These are phyloP conservation scores for Rachycentron canadum DNA, from an alignment of 2,797 vertebrate genomes.

Conservation along the genomic window DNA sequence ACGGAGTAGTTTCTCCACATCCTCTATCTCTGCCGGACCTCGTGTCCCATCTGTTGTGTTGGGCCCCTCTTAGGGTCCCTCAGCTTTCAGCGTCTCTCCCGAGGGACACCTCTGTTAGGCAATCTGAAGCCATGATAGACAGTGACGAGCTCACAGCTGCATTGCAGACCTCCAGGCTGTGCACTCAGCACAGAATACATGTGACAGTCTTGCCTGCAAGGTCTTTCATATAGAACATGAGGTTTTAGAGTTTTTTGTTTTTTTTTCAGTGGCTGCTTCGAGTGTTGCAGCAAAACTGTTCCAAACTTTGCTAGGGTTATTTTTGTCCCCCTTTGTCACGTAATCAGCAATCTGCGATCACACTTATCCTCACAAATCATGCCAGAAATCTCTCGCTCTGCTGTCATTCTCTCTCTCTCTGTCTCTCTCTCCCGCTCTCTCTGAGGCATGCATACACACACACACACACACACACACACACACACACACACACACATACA, in stretches of 20 bases:
- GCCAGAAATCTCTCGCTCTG: slow-evolving; percentile 55
- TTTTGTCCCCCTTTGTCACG: slow-evolving; percentile 69
- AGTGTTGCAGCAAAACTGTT: slow-evolving; percentile 41
- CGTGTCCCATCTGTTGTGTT: slow-evolving; percentile 14
- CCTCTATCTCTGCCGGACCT: slow-evolving; percentile 19
- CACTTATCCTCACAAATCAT: slow-evolving; percentile 54
- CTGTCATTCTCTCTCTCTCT: slow-evolving; percentile 26
- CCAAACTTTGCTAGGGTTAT: slow-evolving; percentile 66
- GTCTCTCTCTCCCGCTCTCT: slow-evolving; percentile 13
- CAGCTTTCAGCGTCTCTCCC: slow-evolving; percentile 27
- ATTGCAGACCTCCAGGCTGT: slow-evolving; percentile 37
- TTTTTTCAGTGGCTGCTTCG: slow-evolving; percentile 27
- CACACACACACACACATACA: slow-evolving; percentile 2
- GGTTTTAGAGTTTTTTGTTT: slow-evolving; percentile 25
- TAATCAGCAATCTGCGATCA: slow-evolving; percentile 70
- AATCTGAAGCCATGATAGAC: slow-evolving; percentile 11
- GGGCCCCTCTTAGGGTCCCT: slow-evolving; percentile 28
- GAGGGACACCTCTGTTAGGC: not conserved
- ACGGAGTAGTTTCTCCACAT: not conserved
- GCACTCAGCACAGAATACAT: slow-evolving; percentile 16
- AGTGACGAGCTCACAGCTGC: slow-evolving; percentile 42
- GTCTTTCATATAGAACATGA: slow-evolving; percentile 26
- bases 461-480: not conserved
- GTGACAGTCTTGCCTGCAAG: not conserved
- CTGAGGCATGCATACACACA: not conserved